Conservation (phyloP, 2,888 invertebrate genomes). For the Bellardia bayeri region DNA sequence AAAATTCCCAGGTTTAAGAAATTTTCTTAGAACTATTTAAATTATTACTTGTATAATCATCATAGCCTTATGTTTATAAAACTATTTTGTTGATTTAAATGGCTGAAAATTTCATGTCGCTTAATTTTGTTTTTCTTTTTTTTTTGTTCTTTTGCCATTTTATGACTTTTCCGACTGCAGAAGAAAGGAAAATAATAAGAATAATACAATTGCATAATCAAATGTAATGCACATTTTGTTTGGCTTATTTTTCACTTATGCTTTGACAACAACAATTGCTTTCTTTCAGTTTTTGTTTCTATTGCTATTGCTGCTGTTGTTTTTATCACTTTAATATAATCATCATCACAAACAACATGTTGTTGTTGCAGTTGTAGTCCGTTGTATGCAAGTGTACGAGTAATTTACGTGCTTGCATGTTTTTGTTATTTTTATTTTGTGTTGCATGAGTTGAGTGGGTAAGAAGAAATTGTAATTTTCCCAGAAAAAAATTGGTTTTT, state of each 20-base stretch:
- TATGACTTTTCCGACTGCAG: slow-evolving; percentile 41
- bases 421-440: slow-evolving; percentile 41
- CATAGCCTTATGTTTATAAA: slow-evolving; percentile 10
- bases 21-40: too few relatives aligned
- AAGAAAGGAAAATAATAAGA: slow-evolving; percentile 37
- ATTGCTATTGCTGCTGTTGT: slow-evolving; percentile 4
- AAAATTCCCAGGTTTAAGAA: too few relatives aligned
- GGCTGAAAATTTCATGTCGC: slow-evolving; percentile 30
- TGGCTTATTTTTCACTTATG: slow-evolving; percentile 70
- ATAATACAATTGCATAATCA: slow-evolving; percentile 67
- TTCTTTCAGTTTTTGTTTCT: background rate
- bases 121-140: background rate
- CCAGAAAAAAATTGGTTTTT: slow-evolving; percentile 14
- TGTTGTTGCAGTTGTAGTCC: slow-evolving; percentile 21
- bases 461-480: slow-evolving; percentile 55
- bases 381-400: slow-evolving; percentile 22
- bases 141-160: slow-evolving; percentile 4
- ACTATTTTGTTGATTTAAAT: slow-evolving; percentile 16
- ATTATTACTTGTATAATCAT: background rate
- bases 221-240: slow-evolving; percentile 67
- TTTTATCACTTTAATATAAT: slow-evolving; percentile 59
- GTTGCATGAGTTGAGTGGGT: slow-evolving; percentile 40
- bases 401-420: slow-evolving; percentile 70
- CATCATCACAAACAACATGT: slow-evolving; percentile 13
- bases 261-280: slow-evolving; percentile 59